phyloP scores from a whole-genome alignment of 2,113 vertebrate species.

The Laterallus jamaicensis region DNA sequence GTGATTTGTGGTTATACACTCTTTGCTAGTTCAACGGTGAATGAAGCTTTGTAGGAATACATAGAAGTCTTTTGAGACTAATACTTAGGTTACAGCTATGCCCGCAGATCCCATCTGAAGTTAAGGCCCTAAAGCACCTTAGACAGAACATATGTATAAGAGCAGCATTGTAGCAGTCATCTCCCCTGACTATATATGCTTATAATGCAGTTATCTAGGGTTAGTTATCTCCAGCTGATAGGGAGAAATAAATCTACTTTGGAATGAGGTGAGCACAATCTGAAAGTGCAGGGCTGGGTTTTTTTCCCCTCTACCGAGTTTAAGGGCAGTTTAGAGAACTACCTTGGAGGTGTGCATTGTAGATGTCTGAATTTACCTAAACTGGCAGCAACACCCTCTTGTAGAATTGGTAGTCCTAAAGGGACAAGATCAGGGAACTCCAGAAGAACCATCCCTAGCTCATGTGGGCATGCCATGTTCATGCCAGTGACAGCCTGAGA shows the following conservation, averaged over 20 bases:
- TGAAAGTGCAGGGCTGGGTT: neutral
- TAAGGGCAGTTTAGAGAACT: neutral
- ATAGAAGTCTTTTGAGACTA: neutral
- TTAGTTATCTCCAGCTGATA: neutral
- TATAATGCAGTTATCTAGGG: neutral
- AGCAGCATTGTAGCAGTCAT: neutral
- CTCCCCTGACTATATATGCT: neutral
- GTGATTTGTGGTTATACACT: neutral
- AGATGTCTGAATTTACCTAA: neutral
- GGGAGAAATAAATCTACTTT: neutral
- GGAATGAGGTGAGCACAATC: neutral
- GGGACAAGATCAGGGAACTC: neutral
- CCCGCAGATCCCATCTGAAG: neutral
- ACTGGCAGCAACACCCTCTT: neutral
- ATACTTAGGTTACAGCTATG: neutral
- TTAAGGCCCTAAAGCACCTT: neutral
- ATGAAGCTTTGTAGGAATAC: neutral
- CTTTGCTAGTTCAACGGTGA: neutral
- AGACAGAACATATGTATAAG: neutral
- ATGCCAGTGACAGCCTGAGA: neutral
- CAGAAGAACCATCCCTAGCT: neutral
- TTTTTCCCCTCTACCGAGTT: neutral
- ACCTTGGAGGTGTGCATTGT: fast-evolving
- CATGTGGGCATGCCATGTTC: neutral
- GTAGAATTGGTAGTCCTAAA: neutral